Conservation (phyloP, 2,888 invertebrate species). For the Macrophya annulata region DNA sequence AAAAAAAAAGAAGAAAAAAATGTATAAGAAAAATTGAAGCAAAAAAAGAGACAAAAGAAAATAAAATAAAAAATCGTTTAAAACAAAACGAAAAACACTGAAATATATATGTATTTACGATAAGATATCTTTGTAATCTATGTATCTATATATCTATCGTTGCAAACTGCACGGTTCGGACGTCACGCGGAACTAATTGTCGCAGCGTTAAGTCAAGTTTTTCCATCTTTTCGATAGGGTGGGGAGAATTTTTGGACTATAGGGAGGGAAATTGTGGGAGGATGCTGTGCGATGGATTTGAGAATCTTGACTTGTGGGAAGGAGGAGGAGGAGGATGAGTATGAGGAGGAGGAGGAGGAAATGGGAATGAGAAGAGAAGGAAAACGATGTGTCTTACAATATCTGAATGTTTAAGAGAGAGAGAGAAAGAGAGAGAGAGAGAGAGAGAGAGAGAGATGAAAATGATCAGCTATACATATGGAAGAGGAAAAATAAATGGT, state of each 20-base stretch:
- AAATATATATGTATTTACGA: neutral
- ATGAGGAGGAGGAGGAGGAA: neutral
- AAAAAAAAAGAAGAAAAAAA: neutral
- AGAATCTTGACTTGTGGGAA: neutral
- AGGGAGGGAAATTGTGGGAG: conserved; percentile 54
- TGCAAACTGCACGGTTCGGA: conserved; percentile 56
- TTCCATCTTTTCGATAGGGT: conserved; percentile 8
- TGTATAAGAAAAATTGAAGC: neutral
- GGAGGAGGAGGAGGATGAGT: neutral
- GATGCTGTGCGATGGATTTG: conserved; percentile 58
- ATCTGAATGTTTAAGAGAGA: neutral
- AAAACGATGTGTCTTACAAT: neutral
- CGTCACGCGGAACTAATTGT: conserved; percentile 74
- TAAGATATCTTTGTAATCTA: neutral
- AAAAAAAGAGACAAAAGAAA: neutral
- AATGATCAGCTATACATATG: neutral
- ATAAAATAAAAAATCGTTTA: neutral
- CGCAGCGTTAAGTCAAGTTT: conserved; percentile 66
- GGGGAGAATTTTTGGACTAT: conserved; percentile 47
- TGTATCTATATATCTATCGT: conserved; percentile 16
- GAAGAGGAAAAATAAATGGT: conserved; percentile 28
- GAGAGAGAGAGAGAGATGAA: neutral
- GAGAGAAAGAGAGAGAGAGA: neutral
- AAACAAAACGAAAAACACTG: neutral
- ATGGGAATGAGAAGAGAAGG: conserved; percentile 4